Conservation (phyloP, 2,888 invertebrate genomes). For the Nysson spinosus region DNA sequence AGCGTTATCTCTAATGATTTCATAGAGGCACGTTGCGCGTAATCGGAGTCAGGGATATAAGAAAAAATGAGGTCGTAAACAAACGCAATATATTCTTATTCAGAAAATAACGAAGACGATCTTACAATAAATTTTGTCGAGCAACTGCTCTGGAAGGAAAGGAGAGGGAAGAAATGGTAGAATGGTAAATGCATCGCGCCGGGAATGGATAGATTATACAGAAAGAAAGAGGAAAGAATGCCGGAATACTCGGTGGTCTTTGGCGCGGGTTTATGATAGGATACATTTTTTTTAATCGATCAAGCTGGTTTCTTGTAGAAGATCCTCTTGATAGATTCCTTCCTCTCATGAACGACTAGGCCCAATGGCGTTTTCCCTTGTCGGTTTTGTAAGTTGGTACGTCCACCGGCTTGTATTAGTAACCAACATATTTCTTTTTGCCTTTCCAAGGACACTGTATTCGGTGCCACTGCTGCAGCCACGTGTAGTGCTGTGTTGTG, state of each 20-base stretch:
- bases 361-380: slow-evolving; percentile 63
- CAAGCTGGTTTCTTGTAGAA: slow-evolving; percentile 57
- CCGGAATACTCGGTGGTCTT: background rate
- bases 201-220: background rate
- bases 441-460: slow-evolving; percentile 46
- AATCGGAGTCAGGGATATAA: no score
- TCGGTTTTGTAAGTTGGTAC: slow-evolving; percentile 57
- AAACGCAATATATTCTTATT: no score
- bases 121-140: background rate
- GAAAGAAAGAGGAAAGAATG: background rate
- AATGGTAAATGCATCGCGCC: no score
- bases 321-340: slow-evolving; percentile 55
- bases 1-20: no score
- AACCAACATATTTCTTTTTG: slow-evolving; percentile 62
- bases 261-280: background rate
- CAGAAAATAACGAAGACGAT: no score
- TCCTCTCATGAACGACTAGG: slow-evolving; percentile 57
- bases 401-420: slow-evolving; percentile 61
- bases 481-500: slow-evolving; percentile 67
- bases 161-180: no score
- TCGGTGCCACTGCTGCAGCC: slow-evolving; percentile 56
- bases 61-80: no score
- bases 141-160: background rate
- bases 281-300: no score
- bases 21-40: no score